Base-by-base conservation (phyloP, 1,140 invertebrate genomes). In the Drosophila pruinosa region DNA sequence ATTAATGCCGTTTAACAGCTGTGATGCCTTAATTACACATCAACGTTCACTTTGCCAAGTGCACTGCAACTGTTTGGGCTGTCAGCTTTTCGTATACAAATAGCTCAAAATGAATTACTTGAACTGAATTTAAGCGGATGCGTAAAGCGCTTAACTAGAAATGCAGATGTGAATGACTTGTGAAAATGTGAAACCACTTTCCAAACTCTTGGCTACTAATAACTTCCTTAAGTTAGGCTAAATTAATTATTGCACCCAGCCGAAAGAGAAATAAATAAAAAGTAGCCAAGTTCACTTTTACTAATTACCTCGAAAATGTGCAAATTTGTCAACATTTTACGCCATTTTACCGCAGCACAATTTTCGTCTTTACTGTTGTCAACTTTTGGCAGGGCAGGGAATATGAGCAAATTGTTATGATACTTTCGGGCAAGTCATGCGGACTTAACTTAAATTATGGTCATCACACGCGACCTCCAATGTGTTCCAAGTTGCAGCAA, bases 331-430 rank as follows among this genome's bases (percentile, higher is more conserved):
- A 52, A 68, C 52, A 54, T 62, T 58, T 78, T 63, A 8, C 22
- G n/a, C 17, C 26, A 61, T 36, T 86, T 83, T 85, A 72, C 79
- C 68, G 58, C 58, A 47, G 22, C 21, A 86, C 72, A 65, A 69
- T 76, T 73, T 53, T 8, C 31, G 38, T 86, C n/a, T n/a, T n/a
- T 34, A 34, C 12, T 34, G 31, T 86, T 83, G 80, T 85, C 80
- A 85, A 85, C 80, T 80, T 75, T 79, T 57, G 36, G 52, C 17
- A n/a, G n/a, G n/a, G 57, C 34, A 14, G 5, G 15, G 17, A 34
- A 43, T 28, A 53, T 53, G 15, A 36, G 41, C 38, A 48, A 65
- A 57, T 65, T 45, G 47, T 58, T 36, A n/a, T 19, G 31, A 36
- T 47, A 26, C 5, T 52, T 54, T 52, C 19, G 50, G 43, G 10